Conservation (phyloP, 1,140 invertebrate species). For the Babylonia areolata region DNA sequence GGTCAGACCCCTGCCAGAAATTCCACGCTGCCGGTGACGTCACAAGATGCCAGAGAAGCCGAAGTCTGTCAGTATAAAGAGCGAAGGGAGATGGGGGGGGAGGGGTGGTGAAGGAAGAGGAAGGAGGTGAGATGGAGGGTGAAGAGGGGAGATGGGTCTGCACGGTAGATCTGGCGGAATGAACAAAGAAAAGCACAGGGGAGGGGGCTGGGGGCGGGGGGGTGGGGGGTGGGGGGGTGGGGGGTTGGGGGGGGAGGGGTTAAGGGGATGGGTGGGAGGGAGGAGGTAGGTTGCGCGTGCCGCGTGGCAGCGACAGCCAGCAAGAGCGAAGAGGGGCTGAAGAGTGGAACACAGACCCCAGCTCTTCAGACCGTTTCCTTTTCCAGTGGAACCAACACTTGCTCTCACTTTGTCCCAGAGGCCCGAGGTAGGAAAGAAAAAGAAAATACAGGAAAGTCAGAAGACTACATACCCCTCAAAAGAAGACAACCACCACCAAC, state of each 20-base stretch:
- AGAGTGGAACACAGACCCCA: neutral
- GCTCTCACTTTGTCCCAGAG: conserved; percentile 33
- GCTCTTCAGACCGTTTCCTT: conserved; percentile 37
- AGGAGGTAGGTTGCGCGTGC: conserved; percentile 20
- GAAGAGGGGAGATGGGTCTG: neutral
- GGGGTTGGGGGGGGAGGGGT: neutral
- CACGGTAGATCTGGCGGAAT: neutral
- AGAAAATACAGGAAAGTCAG: neutral
- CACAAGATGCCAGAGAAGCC: conserved; percentile 22
- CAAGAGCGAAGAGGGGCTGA: neutral
- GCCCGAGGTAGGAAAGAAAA: neutral
- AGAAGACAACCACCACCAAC: neutral
- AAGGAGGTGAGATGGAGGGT: neutral
- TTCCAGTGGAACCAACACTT: conserved; percentile 42
- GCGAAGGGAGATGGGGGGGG: conserved; percentile 14
- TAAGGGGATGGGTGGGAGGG: neutral
- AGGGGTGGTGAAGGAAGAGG: neutral
- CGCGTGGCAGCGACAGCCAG: neutral
- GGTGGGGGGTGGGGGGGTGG: neutral
- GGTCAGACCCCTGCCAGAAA: neutral
- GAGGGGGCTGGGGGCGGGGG: neutral
- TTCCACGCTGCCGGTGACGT: neutral
- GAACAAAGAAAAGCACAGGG: neutral
- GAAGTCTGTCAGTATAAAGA: neutral
- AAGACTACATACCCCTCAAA: conserved; percentile 20